These are phyloP conservation scores for Oophaga sylvatica DNA, from an alignment of 2,797 vertebrate genomes.

Conservation along the genomic window DNA sequence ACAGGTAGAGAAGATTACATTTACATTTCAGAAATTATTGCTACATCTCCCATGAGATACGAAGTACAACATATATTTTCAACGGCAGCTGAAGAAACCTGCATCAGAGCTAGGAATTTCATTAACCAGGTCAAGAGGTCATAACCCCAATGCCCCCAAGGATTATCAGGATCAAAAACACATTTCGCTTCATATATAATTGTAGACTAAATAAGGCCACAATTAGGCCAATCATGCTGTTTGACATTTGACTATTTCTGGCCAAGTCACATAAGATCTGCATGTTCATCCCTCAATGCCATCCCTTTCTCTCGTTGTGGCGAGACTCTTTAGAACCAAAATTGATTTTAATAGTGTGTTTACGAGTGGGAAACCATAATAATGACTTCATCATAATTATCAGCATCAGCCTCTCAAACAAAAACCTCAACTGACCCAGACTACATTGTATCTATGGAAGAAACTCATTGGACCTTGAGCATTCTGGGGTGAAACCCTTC, in stretches of 20 bases:
- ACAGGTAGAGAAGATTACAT: slow-evolving; percentile 51
- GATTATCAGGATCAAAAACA: neutral
- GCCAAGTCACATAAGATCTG: neutral
- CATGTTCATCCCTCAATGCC: neutral
- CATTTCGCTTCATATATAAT: neutral
- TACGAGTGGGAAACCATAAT: neutral
- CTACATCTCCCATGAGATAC: slow-evolving; percentile 28
- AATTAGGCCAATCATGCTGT: neutral
- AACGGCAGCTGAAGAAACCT: slow-evolving; percentile 22
- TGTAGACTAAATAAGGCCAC: neutral
- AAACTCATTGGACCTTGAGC: too few species aligned
- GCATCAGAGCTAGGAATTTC: slow-evolving; percentile 22
- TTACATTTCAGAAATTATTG: slow-evolving; percentile 56
- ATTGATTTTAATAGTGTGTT: neutral
- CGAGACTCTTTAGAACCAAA: neutral
- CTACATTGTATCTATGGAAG: too few species aligned
- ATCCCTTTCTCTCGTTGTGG: too few species aligned
- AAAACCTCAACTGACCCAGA: neutral
- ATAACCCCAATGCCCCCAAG: neutral
- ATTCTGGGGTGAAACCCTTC: too few species aligned
- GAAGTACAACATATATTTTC: slow-evolving; percentile 28
- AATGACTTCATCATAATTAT: neutral
- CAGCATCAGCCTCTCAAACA: neutral
- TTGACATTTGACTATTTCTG: neutral
- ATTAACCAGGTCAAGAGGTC: slow-evolving; percentile 23